A percentile compares a stretch with the other conserved stretches of the same genome.
Conservation (phyloP, 2,113 vertebrate species). For the Orthochromis malagaraziensis region DNA sequence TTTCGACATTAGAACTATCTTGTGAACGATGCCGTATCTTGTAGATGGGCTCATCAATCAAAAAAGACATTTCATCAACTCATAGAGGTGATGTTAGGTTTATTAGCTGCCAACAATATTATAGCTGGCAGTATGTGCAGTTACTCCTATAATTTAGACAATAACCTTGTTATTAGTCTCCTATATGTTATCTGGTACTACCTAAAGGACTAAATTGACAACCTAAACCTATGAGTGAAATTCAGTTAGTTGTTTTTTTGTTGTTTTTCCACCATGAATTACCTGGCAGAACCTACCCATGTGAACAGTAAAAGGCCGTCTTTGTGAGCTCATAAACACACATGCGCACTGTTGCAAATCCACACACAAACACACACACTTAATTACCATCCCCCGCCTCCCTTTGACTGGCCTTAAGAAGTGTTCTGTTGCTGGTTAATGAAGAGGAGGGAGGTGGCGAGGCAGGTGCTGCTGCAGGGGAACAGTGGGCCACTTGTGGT, state of each 20-base stretch:
- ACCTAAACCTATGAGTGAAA: background rate
- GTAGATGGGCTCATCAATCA: background rate
- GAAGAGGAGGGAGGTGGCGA: conserved; percentile 35
- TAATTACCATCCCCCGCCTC: background rate
- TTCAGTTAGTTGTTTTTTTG: background rate
- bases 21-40: background rate
- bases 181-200: background rate
- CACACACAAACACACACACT: background rate
- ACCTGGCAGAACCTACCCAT: background rate
- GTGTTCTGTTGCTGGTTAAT: conserved; percentile 35
- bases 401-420: conserved; percentile 17
- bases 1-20: rapidly evolving
- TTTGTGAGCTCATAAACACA: conserved; percentile 38
- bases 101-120: background rate
- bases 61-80: background rate
- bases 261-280: background rate
- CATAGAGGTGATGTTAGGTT: background rate
- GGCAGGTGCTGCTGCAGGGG: conserved; percentile 61
- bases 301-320: conserved; percentile 15
- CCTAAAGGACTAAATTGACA: background rate
- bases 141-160: background rate
- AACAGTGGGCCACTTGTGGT: conserved; percentile 70
- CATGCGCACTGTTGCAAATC: background rate
- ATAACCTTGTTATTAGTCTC: background rate
- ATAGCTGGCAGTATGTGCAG: background rate